Evolutionary conservation across 92 coral and sea anemone genomes (phyloP), one percentile per base, ranked within the genome.

Genomic region (Paramuricea clavata): DNA sequence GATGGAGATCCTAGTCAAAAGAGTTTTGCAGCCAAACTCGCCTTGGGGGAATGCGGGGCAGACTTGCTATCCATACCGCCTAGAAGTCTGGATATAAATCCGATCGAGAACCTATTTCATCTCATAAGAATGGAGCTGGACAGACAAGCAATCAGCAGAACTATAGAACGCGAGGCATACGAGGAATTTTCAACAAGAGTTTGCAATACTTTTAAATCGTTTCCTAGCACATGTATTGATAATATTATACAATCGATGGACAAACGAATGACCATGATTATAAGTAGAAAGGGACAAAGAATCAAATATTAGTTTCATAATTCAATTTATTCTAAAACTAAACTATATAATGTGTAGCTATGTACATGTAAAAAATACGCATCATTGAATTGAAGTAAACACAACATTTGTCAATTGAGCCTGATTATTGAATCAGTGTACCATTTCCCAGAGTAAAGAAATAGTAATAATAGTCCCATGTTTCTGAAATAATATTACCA

Each of bases 1-100:
- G 85, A 75, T 72, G 86, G 86, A 16, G 76, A 75, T 59, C 92
- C 89, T 9, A 47, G 89, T 79, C 92, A 89, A 65, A 84, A 89
- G 19, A 74, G 91, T 56, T 76, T 64, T 17, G 73, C 22, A 11
- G 87, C 87, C 25, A 16, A 69, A 68, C 30, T 64, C 35, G 91
- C 57, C 65, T 30, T 81, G 68, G 11, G 11, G 59, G 22, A 50
- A 50, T 50, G 19, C 3, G 59, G 21, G 17, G 17, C 59, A 50
- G 59, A 50, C 22, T 62, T 62, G 70, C 35, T 25, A 25, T 62
- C 70, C 0, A 62, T 62, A 25, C 70, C 34, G 21, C 34, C 70
- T 27, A 62, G 34, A 62, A 62, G 70, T 62, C 70, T 31, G 13
- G 70, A 62, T 62, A 62, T 62, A 25, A 62, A 25, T 54, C 57